Evolutionary conservation across 2,888 invertebrate species (phyloP).

Genomic region (Drosophila buzzatii): DNA sequence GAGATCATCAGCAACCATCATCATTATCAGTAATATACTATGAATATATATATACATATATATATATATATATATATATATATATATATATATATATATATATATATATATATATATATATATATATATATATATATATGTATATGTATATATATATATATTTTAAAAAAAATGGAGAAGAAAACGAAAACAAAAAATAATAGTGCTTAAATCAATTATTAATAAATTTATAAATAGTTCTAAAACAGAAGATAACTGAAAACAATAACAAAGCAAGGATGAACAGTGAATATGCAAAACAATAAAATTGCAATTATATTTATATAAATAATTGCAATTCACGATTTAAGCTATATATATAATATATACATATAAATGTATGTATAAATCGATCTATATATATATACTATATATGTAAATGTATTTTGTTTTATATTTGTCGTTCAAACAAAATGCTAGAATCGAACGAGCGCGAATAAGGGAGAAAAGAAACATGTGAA

Average conservation of each 20-base stretch:
- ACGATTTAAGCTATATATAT: constrained; percentile 46
- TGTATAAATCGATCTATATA: constrained; percentile 39
- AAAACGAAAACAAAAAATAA: constrained; percentile 42
- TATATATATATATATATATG: constrained; percentile 5
- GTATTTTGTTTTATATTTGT: constrained; percentile 70
- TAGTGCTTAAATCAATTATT: constrained; percentile 69
- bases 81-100: neutral
- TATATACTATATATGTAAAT: constrained; percentile 49
- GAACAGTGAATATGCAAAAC: constrained; percentile 72
- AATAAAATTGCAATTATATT: constrained; percentile 69
- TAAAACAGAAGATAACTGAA: constrained; percentile 46
- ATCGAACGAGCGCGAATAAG: constrained; percentile 40
- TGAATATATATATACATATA: constrained; percentile 7
- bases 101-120: constrained; percentile 8
- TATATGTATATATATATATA: neutral
- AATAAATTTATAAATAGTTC: constrained; percentile 63
- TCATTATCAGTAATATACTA: constrained; percentile 11
- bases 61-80: constrained; percentile 4
- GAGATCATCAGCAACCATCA: constrained; percentile 38
- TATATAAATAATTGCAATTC: constrained; percentile 57
- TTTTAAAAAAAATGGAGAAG: neutral
- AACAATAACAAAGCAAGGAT: constrained; percentile 66
- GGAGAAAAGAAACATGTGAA: constrained; percentile 66
- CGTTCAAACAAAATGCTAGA: constrained; percentile 63
- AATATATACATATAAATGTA: constrained; percentile 51